Conservation (phyloP, 2,888 invertebrate genomes). For the Schizotus pectinicornis region DNA sequence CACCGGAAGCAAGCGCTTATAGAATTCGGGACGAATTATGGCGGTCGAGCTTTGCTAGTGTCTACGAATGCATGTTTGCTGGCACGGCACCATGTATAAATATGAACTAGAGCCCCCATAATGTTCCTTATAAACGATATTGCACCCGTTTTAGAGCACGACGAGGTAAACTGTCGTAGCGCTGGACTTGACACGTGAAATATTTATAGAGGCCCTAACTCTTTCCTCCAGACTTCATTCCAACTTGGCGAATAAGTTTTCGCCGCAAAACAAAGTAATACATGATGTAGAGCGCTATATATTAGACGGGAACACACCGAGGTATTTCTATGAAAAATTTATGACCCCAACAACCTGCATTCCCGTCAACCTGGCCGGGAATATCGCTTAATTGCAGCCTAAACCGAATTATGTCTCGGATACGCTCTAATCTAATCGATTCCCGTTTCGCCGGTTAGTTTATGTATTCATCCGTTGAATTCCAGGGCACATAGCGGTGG, state of each 20-base stretch:
- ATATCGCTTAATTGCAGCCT: not conserved
- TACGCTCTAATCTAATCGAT: slow-evolving; percentile 2
- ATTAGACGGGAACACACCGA: slow-evolving; percentile 43
- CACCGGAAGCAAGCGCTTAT: not conserved
- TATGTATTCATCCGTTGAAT: slow-evolving; percentile 30
- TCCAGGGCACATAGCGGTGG: slow-evolving; percentile 16
- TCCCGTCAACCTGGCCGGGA: not conserved
- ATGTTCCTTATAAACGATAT: slow-evolving; percentile 15
- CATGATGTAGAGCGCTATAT: slow-evolving; percentile 50
- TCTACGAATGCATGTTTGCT: not conserved
- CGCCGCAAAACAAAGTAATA: slow-evolving; percentile 52
- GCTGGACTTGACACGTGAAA: slow-evolving; percentile 53
- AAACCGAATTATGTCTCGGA: not conserved
- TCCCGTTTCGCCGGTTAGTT: slow-evolving; percentile 16
- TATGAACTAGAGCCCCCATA: slow-evolving; percentile 1
- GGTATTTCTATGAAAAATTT: slow-evolving; percentile 40
- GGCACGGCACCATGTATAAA: not conserved
- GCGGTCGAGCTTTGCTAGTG: not conserved
- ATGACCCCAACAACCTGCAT: slow-evolving; percentile 21
- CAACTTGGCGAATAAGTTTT: slow-evolving; percentile 51
- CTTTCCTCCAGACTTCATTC: slow-evolving; percentile 50
- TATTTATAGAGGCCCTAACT: slow-evolving; percentile 52
- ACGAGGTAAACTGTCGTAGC: slow-evolving; percentile 45
- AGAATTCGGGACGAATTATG: not conserved
- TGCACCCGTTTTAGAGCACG: slow-evolving; percentile 18